Evolutionary conservation across 2,888 invertebrate genomes (phyloP), one percentile per base, ranked within the genome.

Genomic region (Campoplex nolae): DNA sequence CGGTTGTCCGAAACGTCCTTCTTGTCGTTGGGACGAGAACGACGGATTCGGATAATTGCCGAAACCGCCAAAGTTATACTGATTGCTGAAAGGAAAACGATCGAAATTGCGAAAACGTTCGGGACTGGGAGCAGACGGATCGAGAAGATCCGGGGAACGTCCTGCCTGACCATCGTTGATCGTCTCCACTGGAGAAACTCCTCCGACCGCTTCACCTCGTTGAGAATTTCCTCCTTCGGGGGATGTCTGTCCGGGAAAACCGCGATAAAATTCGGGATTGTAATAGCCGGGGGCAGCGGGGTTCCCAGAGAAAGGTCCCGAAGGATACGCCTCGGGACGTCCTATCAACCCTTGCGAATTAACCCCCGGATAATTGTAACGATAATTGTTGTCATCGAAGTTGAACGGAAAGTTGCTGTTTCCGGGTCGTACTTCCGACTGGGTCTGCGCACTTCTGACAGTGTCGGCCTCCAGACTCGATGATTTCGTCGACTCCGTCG

Each of bases 41-140:
- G 85, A 85, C n/a, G 75, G 23, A 68, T 77, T 79, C n/a, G 78
- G 73, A 48, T 79, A 88, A 82, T 85, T 83, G 3, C 65, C 76
- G 0, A 51, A 32, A 18, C 28, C 71, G 4, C 74, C 79, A 16
- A 78, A 28, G 65, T 23, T 23, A 23, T 81, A 88, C 45, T 84
- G 85, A 58, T 85, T 84, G 74, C 86, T 79, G 42, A 85, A 88
- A 18, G 86, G 81, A 28, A 87, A 87, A 73, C 88, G 78, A 4
- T 84, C 87, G 48, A 86, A 86, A 68, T 86, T 84, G 6, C 89
- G 85, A 42, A 86, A 88, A 32, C 89, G 88, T 9, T 88, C 87
- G 73, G 84, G 83, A 67, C 84, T 83, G 32, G 68, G 85, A 0
- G 78, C 74, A 7, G 83, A 68, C 0, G 88, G 87, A 51, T 86